Conservation (phyloP, 1,140 invertebrate genomes). For the Triops longicaudatus region DNA sequence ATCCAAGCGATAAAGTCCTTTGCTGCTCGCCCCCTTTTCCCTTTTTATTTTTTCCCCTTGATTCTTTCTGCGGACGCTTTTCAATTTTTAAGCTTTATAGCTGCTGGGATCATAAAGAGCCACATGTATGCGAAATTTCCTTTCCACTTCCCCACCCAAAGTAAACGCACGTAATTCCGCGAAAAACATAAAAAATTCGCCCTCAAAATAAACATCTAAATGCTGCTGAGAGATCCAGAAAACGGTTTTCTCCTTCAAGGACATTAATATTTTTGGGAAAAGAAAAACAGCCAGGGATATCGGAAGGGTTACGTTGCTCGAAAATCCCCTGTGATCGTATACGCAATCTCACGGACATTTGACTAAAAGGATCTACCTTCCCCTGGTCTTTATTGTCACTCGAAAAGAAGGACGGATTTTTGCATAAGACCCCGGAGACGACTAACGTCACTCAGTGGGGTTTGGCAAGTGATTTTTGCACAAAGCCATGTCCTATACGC, state of each 20-base stretch:
- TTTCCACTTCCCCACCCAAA: too few relatives aligned
- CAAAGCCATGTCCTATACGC: not conserved
- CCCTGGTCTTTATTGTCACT: not conserved
- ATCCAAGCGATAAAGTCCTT: not conserved
- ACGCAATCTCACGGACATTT: not conserved
- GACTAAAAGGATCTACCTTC: not conserved
- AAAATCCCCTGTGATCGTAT: not conserved
- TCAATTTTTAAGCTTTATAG: not conserved
- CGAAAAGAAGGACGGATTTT: not conserved
- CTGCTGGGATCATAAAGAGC: too few relatives aligned
- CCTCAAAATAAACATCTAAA: too few relatives aligned
- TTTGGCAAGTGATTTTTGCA: not conserved
- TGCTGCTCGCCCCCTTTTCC: too few relatives aligned
- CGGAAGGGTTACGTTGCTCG: not conserved
- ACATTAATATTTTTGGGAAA: not conserved
- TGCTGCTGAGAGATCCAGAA: too few relatives aligned
- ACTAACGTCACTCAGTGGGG: not conserved
- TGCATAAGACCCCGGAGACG: not conserved
- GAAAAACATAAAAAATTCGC: too few relatives aligned
- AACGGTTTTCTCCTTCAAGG: too few relatives aligned
- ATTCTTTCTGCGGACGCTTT: not conserved
- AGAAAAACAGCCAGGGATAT: not conserved
- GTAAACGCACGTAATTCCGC: too few relatives aligned
- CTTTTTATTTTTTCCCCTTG: not conserved
- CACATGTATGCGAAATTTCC: too few relatives aligned